Base-by-base conservation (phyloP, 2,888 invertebrate genomes). In the Erpobdella octoculata region DNA sequence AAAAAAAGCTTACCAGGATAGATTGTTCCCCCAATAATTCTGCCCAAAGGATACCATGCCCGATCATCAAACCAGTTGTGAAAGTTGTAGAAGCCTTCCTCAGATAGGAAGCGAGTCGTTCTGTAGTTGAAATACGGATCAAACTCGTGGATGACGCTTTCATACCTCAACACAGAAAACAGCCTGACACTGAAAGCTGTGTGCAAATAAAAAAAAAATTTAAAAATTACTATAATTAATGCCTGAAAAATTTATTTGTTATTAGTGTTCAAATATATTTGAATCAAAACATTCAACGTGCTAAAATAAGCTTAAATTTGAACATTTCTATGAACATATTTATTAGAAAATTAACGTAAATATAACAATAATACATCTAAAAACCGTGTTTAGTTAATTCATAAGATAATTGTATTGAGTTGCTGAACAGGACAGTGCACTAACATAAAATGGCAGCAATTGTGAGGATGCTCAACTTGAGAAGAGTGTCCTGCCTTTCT, bases 41-140 rank as follows among this genome's bases (percentile, higher is more conserved):
- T 88, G 0, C 98, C 95, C 71, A 98, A 86, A 0, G 98, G 98
- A 83, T 98, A 99, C 98, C 98, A 99, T 69, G 98, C 98, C 79
- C 97, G 87, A 81, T 99, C 98, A 84, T 98, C 98, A 83, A 99
- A 99, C 98, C 98, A 99, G 85, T 99, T 99, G 76, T 98, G 86
- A 84, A 99, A 98, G 83, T 97, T 92, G 85, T 99, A 99, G 85
- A 93, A 99, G 38, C 97, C 97, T 90, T 97, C 92, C 84, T 96
- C 89, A 33, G 97, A 97, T 97, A 98, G 98, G 82, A 96, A 94
- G 53, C 41, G 95, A 6, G 98, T 98, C 0, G 97, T 91, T 80
- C 98, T 89, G 84, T 99, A 98, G 86, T 99, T 99, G 84, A 99
- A 98, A 73, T 74, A 74, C 2, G 70, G 76, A 86, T 99, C 98